phyloP scores from a whole-genome alignment of 2,113 vertebrate genomes.

The Malurus melanocephalus region DNA sequence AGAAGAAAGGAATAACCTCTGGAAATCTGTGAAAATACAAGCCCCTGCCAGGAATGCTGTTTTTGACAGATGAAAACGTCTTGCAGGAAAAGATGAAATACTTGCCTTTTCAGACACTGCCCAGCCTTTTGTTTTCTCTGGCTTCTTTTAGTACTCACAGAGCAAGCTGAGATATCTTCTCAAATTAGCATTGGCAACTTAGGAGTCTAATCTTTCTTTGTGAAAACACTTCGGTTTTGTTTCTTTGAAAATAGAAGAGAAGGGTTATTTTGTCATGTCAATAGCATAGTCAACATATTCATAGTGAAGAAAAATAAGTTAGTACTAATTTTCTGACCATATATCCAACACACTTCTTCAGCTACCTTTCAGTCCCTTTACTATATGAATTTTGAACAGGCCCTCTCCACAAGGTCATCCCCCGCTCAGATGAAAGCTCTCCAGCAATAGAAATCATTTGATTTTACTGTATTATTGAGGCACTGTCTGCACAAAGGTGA shows the following conservation, averaged over 20 bases:
- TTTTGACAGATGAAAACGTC: background rate
- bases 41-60: background rate
- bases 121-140: background rate
- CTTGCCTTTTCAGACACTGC: background rate
- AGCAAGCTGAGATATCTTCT: background rate
- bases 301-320: background rate
- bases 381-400: background rate
- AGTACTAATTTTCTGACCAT: background rate
- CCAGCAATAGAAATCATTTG: background rate
- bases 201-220: background rate
- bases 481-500: background rate
- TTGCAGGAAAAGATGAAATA: background rate
- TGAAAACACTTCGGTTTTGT: background rate
- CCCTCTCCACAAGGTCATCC: background rate
- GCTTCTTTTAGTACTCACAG: background rate
- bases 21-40: background rate
- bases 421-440: background rate
- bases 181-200: background rate
- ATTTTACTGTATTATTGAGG: conserved; percentile 8
- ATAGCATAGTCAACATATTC: background rate
- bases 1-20: background rate
- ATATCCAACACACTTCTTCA: background rate
- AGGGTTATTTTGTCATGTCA: background rate
- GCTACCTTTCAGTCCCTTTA: background rate
- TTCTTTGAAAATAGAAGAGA: background rate